Conservation (phyloP, 2,888 invertebrate genomes). For the Gastracanthus pulcherrimus region DNA sequence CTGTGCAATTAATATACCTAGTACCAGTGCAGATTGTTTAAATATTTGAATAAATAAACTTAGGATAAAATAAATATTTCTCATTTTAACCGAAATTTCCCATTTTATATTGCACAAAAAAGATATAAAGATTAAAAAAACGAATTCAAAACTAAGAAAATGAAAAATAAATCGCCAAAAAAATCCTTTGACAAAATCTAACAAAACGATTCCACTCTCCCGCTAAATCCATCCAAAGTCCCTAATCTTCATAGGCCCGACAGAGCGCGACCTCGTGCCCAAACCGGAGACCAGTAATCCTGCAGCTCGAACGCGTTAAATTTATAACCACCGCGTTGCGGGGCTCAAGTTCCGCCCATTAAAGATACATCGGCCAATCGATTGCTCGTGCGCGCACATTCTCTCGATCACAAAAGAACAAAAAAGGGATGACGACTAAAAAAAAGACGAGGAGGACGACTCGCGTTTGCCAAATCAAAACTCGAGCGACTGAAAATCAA, state of each 20-base stretch:
- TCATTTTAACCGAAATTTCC: no score
- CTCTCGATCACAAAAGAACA: background rate
- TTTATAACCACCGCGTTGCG: constrained; percentile 1
- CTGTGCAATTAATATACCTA: no score
- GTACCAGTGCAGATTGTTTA: no score
- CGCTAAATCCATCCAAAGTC: background rate
- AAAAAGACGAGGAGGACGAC: background rate
- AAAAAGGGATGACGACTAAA: background rate
- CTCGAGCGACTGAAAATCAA: constrained; percentile 22
- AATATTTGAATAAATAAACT: no score
- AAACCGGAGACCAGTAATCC: constrained; percentile 20
- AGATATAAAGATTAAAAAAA: background rate
- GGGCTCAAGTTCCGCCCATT: constrained; percentile 12
- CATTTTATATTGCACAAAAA: no score
- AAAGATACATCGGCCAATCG: constrained; percentile 37
- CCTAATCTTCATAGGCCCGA: constrained; percentile 12
- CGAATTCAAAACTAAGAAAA: background rate
- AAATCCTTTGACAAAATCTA: background rate
- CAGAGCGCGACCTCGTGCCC: background rate
- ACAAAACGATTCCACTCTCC: background rate
- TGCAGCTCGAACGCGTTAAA: background rate
- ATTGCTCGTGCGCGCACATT: background rate
- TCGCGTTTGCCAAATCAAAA: constrained; percentile 19
- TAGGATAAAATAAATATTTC: no score
- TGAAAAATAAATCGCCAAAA: background rate